Evolutionary conservation across 2,797 vertebrate genomes (phyloP).

Genomic region (Parambassis ranga): DNA sequence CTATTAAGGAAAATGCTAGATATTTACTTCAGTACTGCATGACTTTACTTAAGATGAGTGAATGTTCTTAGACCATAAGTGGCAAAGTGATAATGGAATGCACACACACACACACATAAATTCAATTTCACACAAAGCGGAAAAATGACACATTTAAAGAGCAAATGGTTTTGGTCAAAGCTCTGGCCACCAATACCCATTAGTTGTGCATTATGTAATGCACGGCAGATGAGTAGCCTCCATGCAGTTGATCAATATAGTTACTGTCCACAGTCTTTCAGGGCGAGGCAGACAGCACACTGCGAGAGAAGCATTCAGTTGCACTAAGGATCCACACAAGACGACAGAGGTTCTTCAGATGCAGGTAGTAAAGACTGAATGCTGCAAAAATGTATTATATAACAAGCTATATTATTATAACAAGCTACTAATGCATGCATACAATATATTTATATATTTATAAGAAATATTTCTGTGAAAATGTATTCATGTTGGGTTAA

Average conservation of each 20-base stretch:
- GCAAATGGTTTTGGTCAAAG: constrained; percentile 32
- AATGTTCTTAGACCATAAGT: background rate
- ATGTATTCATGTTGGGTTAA: background rate
- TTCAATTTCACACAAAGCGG: background rate
- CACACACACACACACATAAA: background rate
- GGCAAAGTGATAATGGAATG: background rate
- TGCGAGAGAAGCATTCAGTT: constrained; percentile 8
- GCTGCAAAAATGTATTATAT: too few species aligned
- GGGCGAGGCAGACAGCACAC: constrained; percentile 46
- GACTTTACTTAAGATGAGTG: background rate
- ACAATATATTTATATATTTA: background rate
- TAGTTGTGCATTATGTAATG: constrained; percentile 59
- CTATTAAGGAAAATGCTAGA: too few species aligned
- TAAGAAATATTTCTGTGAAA: too few species aligned
- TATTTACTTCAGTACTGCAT: background rate
- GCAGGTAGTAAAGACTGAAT: constrained; percentile 55
- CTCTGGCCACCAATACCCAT: constrained; percentile 57
- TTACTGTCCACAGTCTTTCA: constrained; percentile 22
- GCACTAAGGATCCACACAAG: constrained; percentile 8
- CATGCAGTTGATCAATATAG: constrained; percentile 47
- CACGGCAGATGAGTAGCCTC: constrained; percentile 2
- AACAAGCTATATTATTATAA: too few species aligned
- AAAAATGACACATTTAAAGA: constrained; percentile 16
- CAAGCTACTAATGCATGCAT: background rate
- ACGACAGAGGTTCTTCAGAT: constrained; percentile 43